These are phyloP conservation scores for Neoascia interrupta DNA, from an alignment of 2,888 invertebrate genomes.

Conservation along the genomic window DNA sequence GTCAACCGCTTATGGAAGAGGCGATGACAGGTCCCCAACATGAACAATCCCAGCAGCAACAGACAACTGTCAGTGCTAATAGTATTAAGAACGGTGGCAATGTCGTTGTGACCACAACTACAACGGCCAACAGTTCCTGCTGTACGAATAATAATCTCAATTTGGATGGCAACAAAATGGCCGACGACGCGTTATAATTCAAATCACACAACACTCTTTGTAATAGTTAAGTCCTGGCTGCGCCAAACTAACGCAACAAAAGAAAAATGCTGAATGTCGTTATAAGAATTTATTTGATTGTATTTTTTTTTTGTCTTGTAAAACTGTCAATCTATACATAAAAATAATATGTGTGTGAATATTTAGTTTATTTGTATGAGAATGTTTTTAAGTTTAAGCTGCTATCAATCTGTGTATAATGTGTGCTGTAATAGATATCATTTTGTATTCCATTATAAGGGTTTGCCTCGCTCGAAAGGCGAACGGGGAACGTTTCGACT, in stretches of 20 bases:
- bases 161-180: slow-evolving; percentile 73
- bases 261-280: slow-evolving; percentile 34
- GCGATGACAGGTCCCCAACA: slow-evolving; percentile 63
- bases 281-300: slow-evolving; percentile 9
- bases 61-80: slow-evolving; percentile 59
- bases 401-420: slow-evolving; percentile 29
- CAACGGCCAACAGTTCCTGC: slow-evolving; percentile 48
- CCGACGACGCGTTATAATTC: slow-evolving; percentile 77
- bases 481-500: slow-evolving; percentile 14
- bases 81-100: slow-evolving; percentile 69
- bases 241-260: too few species aligned
- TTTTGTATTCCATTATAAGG: slow-evolving; percentile 3
- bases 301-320: slow-evolving; percentile 1
- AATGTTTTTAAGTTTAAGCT: slow-evolving; percentile 13
- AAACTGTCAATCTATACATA: slow-evolving; percentile 20
- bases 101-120: slow-evolving; percentile 72
- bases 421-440: slow-evolving; percentile 30
- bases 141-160: slow-evolving; percentile 72
- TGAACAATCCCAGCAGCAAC: slow-evolving; percentile 39
- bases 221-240: too few species aligned
- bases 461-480: neutral
- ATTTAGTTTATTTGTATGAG: neutral
- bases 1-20: slow-evolving; percentile 78
- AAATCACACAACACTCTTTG: neutral
- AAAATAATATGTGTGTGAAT: too few species aligned